These are phyloP conservation scores for Hemithea aestivaria DNA, from an alignment of 2,888 invertebrate genomes.

Conservation along the genomic window DNA sequence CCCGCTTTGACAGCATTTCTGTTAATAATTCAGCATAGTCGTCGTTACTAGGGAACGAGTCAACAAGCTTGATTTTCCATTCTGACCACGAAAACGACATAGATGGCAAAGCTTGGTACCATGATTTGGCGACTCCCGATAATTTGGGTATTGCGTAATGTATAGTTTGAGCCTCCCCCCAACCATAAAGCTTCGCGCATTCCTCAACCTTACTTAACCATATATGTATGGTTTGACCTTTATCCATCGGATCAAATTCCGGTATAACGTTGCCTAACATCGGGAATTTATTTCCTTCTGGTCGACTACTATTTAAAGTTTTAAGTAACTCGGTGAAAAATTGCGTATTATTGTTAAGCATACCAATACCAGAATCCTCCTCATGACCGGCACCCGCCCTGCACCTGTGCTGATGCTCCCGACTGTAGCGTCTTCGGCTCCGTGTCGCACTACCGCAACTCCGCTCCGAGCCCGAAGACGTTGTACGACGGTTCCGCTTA, in stretches of 20 bases:
- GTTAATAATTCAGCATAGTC: constrained; percentile 15
- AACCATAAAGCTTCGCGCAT: constrained; percentile 7
- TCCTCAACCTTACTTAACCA: constrained; percentile 10
- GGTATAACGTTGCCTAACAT: constrained; percentile 7
- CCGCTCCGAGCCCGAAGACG: too few species aligned
- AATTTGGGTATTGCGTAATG: constrained; percentile 22
- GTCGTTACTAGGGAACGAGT: constrained; percentile 13
- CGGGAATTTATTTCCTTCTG: too few species aligned
- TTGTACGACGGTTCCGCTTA: too few species aligned
- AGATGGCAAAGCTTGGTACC: constrained; percentile 25
- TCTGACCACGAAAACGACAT: constrained; percentile 9
- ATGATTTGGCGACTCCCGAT: constrained; percentile 20
- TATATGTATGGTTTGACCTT: constrained; percentile 5
- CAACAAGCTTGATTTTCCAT: constrained; percentile 10
- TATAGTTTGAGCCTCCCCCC: constrained; percentile 12
- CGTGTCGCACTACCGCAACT: too few species aligned
- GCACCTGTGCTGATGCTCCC: too few species aligned
- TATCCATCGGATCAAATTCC: constrained; percentile 6
- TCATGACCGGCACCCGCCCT: too few species aligned
- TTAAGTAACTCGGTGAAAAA: too few species aligned
- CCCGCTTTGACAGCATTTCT: constrained; percentile 10
- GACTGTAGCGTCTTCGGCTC: too few species aligned
- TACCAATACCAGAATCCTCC: too few species aligned
- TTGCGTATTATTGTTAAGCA: too few species aligned
- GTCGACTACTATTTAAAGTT: neutral